Conservation (phyloP, 1,140 invertebrate genomes). For the Lepidurus apus region DNA sequence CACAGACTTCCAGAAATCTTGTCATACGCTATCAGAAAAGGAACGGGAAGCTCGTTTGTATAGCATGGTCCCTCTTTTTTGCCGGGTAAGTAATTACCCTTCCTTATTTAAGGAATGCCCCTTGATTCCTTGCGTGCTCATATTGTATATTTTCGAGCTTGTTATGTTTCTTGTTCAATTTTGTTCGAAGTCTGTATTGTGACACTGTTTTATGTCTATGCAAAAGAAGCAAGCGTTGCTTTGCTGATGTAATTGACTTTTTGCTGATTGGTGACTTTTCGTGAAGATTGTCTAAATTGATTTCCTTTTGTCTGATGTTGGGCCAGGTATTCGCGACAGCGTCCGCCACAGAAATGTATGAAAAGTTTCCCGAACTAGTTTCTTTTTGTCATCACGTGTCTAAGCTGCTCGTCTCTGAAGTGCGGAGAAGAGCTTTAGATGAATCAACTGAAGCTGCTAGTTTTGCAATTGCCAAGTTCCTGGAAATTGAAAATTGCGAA, state of each 20-base stretch:
- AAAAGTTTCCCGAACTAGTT: constrained; percentile 89
- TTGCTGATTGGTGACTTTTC: not conserved
- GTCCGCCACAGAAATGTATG: constrained; percentile 85
- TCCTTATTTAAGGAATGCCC: too few relatives aligned
- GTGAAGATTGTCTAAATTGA: not conserved
- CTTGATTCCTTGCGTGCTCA: not conserved
- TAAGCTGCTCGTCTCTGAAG: constrained; percentile 90
- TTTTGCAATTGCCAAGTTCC: constrained; percentile 90
- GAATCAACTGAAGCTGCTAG: constrained; percentile 92
- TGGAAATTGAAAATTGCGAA: constrained; percentile 86
- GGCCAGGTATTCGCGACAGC: constrained; percentile 81
- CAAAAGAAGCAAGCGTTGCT: constrained; percentile 6
- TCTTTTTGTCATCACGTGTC: constrained; percentile 92
- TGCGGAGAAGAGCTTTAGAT: constrained; percentile 85
- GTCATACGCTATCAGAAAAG: constrained; percentile 58
- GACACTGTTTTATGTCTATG: not conserved
- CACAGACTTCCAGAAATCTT: constrained; percentile 83
- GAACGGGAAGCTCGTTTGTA: constrained; percentile 92
- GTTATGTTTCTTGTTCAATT: too few relatives aligned
- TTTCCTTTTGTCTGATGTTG: constrained; percentile 31
- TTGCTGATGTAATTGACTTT: constrained; percentile 13
- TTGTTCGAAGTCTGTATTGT: constrained; percentile 24
- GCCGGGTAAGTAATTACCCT: constrained; percentile 65
- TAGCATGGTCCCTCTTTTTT: constrained; percentile 96
- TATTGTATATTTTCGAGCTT: not conserved